phyloP scores from a whole-genome alignment of 1,140 invertebrate genomes.

The Onthophagus taurus region DNA sequence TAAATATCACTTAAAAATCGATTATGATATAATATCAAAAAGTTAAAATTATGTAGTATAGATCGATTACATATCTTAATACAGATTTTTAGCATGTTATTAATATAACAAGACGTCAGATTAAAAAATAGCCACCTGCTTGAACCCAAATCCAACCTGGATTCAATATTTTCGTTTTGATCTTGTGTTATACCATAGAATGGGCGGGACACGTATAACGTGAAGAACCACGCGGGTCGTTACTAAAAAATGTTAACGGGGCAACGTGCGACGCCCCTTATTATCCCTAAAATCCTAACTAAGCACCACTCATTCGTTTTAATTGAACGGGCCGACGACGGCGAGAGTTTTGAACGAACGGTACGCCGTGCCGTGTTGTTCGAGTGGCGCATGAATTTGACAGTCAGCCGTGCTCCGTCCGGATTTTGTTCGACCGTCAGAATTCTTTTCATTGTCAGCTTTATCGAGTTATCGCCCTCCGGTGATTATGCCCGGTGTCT shows the following conservation, averaged over 20 bases:
- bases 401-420: neutral
- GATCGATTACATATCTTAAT: too few species aligned
- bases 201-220: constrained; percentile 18
- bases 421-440: constrained; percentile 16
- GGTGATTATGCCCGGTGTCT: constrained; percentile 27
- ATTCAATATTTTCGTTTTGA: constrained; percentile 23
- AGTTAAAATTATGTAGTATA: too few species aligned
- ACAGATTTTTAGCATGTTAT: too few species aligned
- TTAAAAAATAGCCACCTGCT: constrained; percentile 19
- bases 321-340: constrained; percentile 24
- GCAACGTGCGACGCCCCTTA: constrained; percentile 21
- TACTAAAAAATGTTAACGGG: constrained; percentile 25
- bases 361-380: neutral
- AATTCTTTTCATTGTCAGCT: constrained; percentile 26
- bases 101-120: constrained; percentile 16
- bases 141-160: constrained; percentile 14
- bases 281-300: constrained; percentile 19
- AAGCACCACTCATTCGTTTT: constrained; percentile 30
- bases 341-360: constrained; percentile 20
- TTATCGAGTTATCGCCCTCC: constrained; percentile 29
- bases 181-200: too few species aligned
- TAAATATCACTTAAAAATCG: neutral
- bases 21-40: too few species aligned
- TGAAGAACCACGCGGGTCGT: constrained; percentile 17
- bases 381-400: constrained; percentile 5